Evolutionary conservation across 2,888 invertebrate species (phyloP).

Genomic region (Campaea margaritaria): DNA sequence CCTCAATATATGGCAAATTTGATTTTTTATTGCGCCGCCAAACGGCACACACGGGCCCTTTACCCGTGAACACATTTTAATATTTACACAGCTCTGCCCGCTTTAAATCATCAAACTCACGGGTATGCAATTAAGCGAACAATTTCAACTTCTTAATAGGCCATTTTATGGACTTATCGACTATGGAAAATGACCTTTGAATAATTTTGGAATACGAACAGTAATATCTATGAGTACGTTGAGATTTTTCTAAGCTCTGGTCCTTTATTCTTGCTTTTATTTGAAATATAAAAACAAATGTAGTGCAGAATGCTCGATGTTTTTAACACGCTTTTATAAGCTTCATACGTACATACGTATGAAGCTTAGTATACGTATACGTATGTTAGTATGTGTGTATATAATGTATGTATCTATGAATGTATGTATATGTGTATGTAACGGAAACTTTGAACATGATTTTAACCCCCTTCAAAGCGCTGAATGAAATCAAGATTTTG

Average conservation of each 20-base stretch:
- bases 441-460: no score
- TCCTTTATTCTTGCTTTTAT: background rate
- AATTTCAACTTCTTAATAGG: slow-evolving; percentile 63
- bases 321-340: no score
- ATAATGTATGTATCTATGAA: no score
- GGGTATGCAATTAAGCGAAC: slow-evolving; percentile 60
- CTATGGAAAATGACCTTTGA: slow-evolving; percentile 50
- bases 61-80: slow-evolving; percentile 47
- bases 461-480: no score
- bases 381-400: no score
- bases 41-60: slow-evolving; percentile 44
- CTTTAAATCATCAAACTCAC: slow-evolving; percentile 50
- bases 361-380: no score
- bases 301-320: no score
- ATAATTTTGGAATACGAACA: slow-evolving; percentile 42
- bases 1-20: slow-evolving; percentile 77
- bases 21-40: slow-evolving; percentile 70
- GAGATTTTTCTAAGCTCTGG: slow-evolving; percentile 2
- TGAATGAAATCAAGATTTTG: no score
- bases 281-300: no score
- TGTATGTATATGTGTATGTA: no score
- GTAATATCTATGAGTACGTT: slow-evolving; percentile 17
- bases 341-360: no score
- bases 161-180: slow-evolving; percentile 59
- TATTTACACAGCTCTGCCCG: slow-evolving; percentile 52